Conservation (phyloP, 2,797 vertebrate species). For the Xerus rutilus region DNA sequence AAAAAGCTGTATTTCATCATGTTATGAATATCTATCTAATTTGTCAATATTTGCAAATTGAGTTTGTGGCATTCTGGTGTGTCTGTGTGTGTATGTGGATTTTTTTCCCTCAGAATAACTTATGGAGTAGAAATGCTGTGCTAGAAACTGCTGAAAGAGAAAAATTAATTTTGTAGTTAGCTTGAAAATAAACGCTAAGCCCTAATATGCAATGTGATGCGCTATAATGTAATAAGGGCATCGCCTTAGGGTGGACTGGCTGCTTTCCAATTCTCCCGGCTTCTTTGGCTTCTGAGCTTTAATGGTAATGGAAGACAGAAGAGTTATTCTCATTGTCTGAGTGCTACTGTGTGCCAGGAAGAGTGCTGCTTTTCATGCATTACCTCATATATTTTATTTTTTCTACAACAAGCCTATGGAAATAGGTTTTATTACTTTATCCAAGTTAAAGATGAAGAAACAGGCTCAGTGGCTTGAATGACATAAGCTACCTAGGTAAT, state of each 20-base stretch:
- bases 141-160: constrained; percentile 55
- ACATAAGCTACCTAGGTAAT: background rate
- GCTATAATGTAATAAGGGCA: constrained; percentile 37
- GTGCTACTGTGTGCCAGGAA: background rate
- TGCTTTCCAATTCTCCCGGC: background rate
- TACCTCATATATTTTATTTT: background rate
- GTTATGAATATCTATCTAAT: constrained; percentile 65
- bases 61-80: constrained; percentile 52
- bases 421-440: background rate
- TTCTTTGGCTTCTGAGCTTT: background rate
- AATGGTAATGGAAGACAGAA: constrained; percentile 49
- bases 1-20: constrained; percentile 70
- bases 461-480: background rate
- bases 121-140: constrained; percentile 21
- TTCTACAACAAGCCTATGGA: background rate
- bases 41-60: constrained; percentile 73
- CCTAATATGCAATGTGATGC: background rate
- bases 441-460: background rate
- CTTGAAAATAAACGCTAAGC: constrained; percentile 62
- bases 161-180: constrained; percentile 67
- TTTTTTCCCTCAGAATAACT: constrained; percentile 53
- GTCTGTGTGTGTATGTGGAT: background rate
- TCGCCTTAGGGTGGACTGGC: background rate
- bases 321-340: constrained; percentile 27
- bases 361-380: constrained; percentile 11